phyloP scores from a whole-genome alignment of 2,888 invertebrate genomes.

The Fragum whitleyi region DNA sequence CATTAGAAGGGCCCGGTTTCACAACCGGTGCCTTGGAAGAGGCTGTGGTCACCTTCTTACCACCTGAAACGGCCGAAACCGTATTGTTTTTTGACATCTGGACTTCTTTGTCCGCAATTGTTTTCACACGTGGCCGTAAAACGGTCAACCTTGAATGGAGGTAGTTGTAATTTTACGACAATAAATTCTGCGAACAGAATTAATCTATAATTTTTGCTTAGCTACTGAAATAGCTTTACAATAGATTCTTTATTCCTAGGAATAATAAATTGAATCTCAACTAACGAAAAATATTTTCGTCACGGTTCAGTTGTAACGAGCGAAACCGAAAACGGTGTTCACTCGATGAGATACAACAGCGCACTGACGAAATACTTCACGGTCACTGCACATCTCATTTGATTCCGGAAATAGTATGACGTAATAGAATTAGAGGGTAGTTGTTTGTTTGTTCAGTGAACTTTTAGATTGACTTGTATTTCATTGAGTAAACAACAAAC shows the following conservation, averaged over 20 bases:
- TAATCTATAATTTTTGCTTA: neutral
- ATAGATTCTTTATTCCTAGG: slow-evolving; percentile 21
- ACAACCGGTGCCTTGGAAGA: no score
- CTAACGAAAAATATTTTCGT: slow-evolving; percentile 20
- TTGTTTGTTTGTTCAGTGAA: no score
- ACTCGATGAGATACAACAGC: slow-evolving; percentile 25
- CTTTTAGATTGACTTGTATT: no score
- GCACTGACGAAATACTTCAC: slow-evolving; percentile 29
- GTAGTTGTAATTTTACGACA: slow-evolving; percentile 13
- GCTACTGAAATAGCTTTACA: slow-evolving; percentile 26
- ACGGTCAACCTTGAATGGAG: neutral
- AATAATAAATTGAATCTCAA: slow-evolving; percentile 13
- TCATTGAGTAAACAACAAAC: no score
- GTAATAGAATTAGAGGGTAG: slow-evolving; percentile 12
- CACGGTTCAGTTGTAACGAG: slow-evolving; percentile 10
- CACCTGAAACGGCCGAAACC: slow-evolving; percentile 29
- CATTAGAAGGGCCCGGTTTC: no score
- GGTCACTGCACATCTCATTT: slow-evolving; percentile 41
- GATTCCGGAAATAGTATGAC: slow-evolving; percentile 36
- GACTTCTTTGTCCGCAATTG: slow-evolving; percentile 29
- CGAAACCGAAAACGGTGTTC: slow-evolving; percentile 11
- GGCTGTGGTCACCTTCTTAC: neutral
- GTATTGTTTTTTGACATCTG: slow-evolving; percentile 15
- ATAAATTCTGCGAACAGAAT: slow-evolving; percentile 6
- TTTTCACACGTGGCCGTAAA: slow-evolving; percentile 6